phyloP scores from a whole-genome alignment of 2,797 vertebrate species.

The Sebastes nivosus region DNA sequence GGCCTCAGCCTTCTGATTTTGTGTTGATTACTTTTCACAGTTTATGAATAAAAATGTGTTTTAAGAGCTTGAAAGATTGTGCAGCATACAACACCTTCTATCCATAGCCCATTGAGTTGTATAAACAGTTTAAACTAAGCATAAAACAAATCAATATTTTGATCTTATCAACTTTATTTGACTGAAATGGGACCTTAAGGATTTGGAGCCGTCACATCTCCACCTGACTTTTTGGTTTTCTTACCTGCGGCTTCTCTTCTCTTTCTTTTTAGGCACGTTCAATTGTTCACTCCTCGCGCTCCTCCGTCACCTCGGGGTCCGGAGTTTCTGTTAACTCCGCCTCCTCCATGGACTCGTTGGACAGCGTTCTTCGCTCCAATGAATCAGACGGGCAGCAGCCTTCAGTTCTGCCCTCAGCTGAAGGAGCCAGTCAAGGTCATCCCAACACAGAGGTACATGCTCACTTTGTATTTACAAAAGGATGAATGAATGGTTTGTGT shows the following conservation, averaged over 20 bases:
- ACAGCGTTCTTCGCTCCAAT: conserved; percentile 86
- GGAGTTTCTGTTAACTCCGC: conserved; percentile 79
- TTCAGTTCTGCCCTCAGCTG: neutral
- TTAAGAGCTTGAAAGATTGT: neutral
- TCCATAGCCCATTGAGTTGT: neutral
- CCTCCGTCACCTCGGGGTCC: conserved; percentile 91
- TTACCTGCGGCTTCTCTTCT: neutral
- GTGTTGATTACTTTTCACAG: neutral
- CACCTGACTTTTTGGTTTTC: neutral
- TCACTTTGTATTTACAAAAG: neutral
- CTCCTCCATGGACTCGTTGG: conserved; percentile 97
- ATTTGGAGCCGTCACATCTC: neutral
- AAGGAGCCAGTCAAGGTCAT: conserved; percentile 49
- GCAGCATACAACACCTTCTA: neutral
- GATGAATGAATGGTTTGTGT: neutral
- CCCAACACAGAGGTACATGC: conserved; percentile 77
- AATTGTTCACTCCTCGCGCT: conserved; percentile 91
- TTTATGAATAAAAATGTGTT: neutral
- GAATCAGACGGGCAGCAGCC: conserved; percentile 84
- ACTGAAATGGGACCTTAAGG: neutral
- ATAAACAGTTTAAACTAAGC: too few relatives aligned
- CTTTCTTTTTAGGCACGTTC: conserved; percentile 74
- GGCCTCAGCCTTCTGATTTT: rapidly evolving
- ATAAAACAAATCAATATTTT: neutral
- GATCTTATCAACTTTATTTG: neutral